These are phyloP conservation scores for Cheilosia vernalis DNA, from an alignment of 2,888 invertebrate genomes.

Conservation along the genomic window DNA sequence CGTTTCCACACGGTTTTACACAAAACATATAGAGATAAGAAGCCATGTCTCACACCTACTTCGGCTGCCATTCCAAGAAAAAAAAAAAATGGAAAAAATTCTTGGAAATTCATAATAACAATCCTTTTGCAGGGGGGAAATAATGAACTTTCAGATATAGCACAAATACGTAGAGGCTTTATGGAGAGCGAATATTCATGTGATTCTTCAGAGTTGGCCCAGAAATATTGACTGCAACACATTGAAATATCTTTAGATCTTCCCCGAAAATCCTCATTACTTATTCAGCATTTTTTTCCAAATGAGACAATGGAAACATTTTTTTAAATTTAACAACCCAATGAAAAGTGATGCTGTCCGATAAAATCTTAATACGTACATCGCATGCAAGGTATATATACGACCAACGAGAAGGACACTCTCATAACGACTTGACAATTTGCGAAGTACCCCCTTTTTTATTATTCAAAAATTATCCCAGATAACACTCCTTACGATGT, in stretches of 20 bases:
- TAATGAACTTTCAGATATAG: too few species aligned
- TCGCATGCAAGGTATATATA: not conserved
- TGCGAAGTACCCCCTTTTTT: conserved; percentile 14
- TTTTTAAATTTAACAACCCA: not conserved
- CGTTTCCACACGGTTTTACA: too few species aligned
- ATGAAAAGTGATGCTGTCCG: conserved; percentile 4
- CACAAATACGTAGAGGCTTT: too few species aligned
- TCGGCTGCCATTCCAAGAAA: too few species aligned
- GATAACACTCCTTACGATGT: conserved; percentile 27
- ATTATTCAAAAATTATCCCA: conserved; percentile 12
- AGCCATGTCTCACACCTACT: too few species aligned
- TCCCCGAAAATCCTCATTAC: not conserved
- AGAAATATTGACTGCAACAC: not conserved
- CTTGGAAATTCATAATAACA: too few species aligned
- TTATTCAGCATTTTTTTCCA: not conserved
- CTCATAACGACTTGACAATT: conserved; percentile 23
- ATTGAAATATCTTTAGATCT: not conserved
- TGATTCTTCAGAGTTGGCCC: too few species aligned
- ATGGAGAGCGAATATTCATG: too few species aligned
- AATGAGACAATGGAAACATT: not conserved
- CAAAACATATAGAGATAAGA: too few species aligned
- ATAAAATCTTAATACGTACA: conserved; percentile 9
- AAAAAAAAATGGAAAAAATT: too few species aligned
- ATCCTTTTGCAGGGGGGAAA: too few species aligned
- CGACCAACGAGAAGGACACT: conserved; percentile 6